phyloP scores from a whole-genome alignment of 2,888 invertebrate species.

The Ametastegia equiseti region DNA sequence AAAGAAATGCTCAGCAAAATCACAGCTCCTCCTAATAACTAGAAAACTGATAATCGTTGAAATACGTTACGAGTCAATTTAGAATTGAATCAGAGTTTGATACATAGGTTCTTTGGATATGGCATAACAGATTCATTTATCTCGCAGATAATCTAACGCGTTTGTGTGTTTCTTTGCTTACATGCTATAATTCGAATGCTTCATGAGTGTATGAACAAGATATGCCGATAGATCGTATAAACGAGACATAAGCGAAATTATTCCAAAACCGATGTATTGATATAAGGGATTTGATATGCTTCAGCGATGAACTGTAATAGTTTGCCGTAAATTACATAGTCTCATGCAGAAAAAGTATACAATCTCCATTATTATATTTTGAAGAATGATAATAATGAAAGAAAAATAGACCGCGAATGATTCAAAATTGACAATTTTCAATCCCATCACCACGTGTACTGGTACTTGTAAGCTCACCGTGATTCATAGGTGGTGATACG shows the following conservation, averaged over 20 bases:
- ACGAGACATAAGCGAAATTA: neutral
- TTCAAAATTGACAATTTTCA: neutral
- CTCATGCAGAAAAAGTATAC: neutral
- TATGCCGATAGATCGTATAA: neutral
- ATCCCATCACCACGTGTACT: constrained; percentile 30
- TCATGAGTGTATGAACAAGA: neutral
- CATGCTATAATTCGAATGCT: neutral
- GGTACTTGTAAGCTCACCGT: constrained; percentile 63
- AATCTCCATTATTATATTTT: neutral
- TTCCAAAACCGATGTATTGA: neutral
- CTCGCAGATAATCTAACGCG: neutral
- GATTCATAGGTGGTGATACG: constrained; percentile 70
- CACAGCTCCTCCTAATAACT: neutral
- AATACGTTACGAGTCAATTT: too few species aligned
- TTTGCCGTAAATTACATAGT: neutral
- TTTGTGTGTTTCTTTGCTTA: neutral
- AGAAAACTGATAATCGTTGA: neutral
- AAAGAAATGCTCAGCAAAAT: neutral
- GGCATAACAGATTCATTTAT: constrained; percentile 44
- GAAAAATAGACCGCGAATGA: neutral
- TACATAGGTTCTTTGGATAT: constrained; percentile 38
- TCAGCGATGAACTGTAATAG: neutral
- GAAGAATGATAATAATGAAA: neutral
- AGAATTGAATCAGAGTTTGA: constrained; percentile 6
- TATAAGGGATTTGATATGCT: neutral